Conservation (phyloP, 2,113 vertebrate genomes). For the Menura novaehollandiae region DNA sequence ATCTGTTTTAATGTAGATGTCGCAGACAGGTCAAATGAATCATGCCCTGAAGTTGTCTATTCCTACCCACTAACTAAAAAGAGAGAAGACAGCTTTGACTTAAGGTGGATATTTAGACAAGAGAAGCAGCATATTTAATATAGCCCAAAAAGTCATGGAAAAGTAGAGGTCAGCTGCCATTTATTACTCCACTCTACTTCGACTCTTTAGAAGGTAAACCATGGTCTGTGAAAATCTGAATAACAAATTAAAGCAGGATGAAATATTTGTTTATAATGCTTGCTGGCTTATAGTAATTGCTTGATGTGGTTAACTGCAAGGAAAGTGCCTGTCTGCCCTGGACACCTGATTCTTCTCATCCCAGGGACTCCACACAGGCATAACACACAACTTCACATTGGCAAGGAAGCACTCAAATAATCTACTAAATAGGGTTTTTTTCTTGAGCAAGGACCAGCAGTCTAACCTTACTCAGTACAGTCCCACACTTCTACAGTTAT, state of each 20-base stretch:
- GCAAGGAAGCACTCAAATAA: background rate
- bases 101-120: background rate
- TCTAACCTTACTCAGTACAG: background rate
- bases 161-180: background rate
- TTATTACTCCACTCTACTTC: background rate
- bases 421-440: background rate
- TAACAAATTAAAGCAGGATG: background rate
- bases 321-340: background rate
- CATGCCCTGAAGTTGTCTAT: background rate
- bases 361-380: background rate
- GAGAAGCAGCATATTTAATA: background rate
- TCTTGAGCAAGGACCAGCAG: background rate
- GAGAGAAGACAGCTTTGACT: background rate
- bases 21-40: background rate
- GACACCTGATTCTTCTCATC: rapidly evolving
- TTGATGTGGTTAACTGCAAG: background rate
- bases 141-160: background rate
- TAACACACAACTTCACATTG: background rate
- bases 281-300: background rate
- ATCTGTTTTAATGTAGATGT: background rate
- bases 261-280: background rate
- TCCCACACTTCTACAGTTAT: background rate
- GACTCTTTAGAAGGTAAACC: background rate
- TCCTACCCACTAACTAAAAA: background rate
- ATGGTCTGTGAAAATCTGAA: background rate